Conservation (phyloP, 2,113 vertebrate genomes). For the Aramus guarauna region DNA sequence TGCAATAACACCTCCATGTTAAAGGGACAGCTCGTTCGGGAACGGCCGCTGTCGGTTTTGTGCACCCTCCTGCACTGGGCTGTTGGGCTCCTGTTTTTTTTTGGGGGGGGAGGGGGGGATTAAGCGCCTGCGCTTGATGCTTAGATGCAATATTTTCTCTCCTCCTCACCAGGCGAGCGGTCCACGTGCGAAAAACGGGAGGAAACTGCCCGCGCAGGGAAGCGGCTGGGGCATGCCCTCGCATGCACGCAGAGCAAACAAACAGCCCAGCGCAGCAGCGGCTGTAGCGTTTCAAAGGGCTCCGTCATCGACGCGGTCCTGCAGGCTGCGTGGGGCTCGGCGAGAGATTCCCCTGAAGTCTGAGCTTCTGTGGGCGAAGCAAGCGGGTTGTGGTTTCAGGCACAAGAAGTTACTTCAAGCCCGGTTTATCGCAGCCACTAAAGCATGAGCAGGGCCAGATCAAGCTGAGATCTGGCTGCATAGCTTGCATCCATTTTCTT, state of each 20-base stretch:
- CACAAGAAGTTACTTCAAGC: not conserved
- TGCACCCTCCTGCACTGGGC: accelerated
- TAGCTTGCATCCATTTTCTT: not conserved
- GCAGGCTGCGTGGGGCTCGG: accelerated
- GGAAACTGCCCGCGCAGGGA: not conserved
- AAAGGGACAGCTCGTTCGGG: not conserved
- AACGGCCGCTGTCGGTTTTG: not conserved
- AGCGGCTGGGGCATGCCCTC: not conserved
- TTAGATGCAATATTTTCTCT: not conserved
- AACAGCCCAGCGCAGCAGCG: accelerated
- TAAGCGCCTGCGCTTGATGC: accelerated
- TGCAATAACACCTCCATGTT: not conserved
- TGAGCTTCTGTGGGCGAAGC: accelerated
- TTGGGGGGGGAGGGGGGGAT: accelerated
- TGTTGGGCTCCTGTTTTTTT: accelerated
- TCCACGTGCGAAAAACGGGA: accelerated
- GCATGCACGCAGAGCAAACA: not conserved
- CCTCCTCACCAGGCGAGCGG: not conserved
- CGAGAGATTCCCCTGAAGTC: not conserved
- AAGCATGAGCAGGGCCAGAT: not conserved
- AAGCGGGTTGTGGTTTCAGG: not conserved
- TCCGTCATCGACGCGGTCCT: accelerated
- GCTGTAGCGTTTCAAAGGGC: not conserved
- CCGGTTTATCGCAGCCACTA: accelerated
- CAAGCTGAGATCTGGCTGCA: not conserved